These are phyloP conservation scores for Poeciliopsis presidionis DNA, from an alignment of 2,797 vertebrate species.

Conservation along the genomic window DNA sequence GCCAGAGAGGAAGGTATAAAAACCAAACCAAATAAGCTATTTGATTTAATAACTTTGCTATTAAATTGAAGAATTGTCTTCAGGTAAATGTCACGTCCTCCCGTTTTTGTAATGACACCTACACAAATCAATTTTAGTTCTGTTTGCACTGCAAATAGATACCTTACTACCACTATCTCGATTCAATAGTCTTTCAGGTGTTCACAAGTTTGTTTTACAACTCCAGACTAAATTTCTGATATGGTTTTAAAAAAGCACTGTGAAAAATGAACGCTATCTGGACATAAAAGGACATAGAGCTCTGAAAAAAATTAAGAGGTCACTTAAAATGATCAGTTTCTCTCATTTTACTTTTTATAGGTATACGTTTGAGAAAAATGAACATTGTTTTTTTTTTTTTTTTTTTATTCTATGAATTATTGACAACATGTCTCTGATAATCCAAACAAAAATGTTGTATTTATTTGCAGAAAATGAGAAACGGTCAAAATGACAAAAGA, in stretches of 20 bases:
- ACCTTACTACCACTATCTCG: background rate
- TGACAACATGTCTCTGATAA: no score
- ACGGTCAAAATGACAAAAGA: no score
- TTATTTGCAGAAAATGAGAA: no score
- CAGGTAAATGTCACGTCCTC: background rate
- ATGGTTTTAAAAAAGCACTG: background rate
- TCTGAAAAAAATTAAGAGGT: no score
- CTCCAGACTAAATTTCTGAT: background rate
- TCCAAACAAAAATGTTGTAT: no score
- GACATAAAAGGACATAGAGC: background rate
- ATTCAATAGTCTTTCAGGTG: background rate
- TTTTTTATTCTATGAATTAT: no score
- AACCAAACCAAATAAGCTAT: no score
- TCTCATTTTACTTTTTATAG: no score
- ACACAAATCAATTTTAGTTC: background rate
- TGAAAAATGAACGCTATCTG: background rate
- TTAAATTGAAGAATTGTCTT: background rate
- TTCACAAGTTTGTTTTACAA: background rate
- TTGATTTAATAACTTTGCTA: no score
- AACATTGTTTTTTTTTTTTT: no score
- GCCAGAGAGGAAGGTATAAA: background rate
- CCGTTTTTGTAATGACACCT: background rate
- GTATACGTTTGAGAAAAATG: no score
- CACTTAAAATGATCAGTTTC: no score
- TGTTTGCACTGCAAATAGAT: background rate